phyloP scores from a whole-genome alignment of 2,888 invertebrate genomes.

The Actias luna region DNA sequence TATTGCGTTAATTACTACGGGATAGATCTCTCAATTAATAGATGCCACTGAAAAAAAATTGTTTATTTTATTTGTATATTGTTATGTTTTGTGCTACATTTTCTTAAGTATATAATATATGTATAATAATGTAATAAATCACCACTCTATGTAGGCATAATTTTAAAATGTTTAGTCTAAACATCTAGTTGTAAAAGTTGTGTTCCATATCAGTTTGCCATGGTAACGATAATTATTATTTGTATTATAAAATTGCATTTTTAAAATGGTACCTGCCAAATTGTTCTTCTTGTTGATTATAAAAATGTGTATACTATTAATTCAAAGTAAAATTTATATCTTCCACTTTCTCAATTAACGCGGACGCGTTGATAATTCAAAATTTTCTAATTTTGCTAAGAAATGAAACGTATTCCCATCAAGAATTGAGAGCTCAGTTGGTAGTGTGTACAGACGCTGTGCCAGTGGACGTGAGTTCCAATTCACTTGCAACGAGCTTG shows the following conservation, averaged over 20 bases:
- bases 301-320: background rate
- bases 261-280: background rate
- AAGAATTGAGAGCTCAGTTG: too few species aligned
- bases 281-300: background rate
- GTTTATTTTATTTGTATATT: slow-evolving; percentile 20
- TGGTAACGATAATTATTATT: slow-evolving; percentile 25
- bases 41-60: background rate
- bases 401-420: background rate
- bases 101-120: slow-evolving; percentile 37
- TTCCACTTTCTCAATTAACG: background rate
- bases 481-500: too few species aligned
- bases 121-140: slow-evolving; percentile 43
- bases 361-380: background rate
- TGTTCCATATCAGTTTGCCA: slow-evolving; percentile 43
- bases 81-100: slow-evolving; percentile 19
- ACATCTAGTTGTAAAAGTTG: slow-evolving; percentile 52
- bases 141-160: slow-evolving; percentile 47
- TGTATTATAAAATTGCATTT: background rate
- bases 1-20: background rate
- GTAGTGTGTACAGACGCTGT: too few species aligned
- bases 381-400: background rate
- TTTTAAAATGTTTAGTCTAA: slow-evolving; percentile 52
- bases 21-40: background rate
- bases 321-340: background rate
- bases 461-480: too few species aligned